Evolutionary conservation across 2,888 invertebrate species (phyloP).

Genomic region (Sceliomorpha sp.): DNA sequence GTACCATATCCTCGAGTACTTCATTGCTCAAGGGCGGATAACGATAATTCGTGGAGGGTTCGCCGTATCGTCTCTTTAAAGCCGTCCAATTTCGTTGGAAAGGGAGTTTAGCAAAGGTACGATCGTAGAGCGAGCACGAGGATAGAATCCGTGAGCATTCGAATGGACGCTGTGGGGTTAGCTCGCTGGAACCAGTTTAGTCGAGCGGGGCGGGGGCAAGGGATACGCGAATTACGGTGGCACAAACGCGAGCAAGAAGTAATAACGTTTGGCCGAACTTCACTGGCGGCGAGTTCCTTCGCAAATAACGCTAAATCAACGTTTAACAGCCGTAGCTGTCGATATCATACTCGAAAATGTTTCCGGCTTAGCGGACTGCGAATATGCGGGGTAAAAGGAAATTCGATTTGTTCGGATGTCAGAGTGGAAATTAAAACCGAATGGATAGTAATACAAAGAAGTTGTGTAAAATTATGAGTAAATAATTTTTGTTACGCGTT

Average conservation of each 20-base stretch:
- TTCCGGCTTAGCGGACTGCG: slow-evolving; percentile 24
- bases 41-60: slow-evolving; percentile 55
- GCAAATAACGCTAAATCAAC: slow-evolving; percentile 51
- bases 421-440: too few relatives aligned
- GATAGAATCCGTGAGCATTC: slow-evolving; percentile 53
- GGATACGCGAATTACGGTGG: slow-evolving; percentile 53
- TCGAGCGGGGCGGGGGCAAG: slow-evolving; percentile 19
- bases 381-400: slow-evolving; percentile 7
- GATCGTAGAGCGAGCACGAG: slow-evolving; percentile 46
- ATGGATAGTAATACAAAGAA: too few relatives aligned
- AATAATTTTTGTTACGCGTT: too few relatives aligned
- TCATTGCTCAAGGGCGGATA: slow-evolving; percentile 57
- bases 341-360: slow-evolving; percentile 37
- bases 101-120: slow-evolving; percentile 54
- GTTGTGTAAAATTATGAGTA: too few relatives aligned
- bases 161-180: slow-evolving; percentile 44
- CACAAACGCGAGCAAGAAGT: slow-evolving; percentile 72
- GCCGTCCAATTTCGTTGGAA: slow-evolving; percentile 64
- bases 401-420: too few relatives aligned
- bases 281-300: slow-evolving; percentile 35
- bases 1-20: slow-evolving; percentile 64
- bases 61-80: slow-evolving; percentile 60
- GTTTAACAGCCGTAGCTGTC: slow-evolving; percentile 32
- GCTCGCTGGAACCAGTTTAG: slow-evolving; percentile 42
- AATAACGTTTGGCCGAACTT: slow-evolving; percentile 64